Percentiles rank a stretch among this genome's conserved stretches.
These are phyloP conservation scores for Danio rerio DNA, from an alignment of 2,113 vertebrate species.

Conservation along the genomic window GRCz12tu NC_133182.1:41350001-41350500, in stretches of 20 bases:
- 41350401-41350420: background rate
- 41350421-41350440: background rate
- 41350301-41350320: background rate
- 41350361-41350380: background rate
- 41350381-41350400: background rate
- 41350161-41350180: slow-evolving; percentile 8
- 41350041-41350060: slow-evolving; percentile 59
- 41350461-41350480: slow-evolving; percentile 2
- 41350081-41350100: slow-evolving; percentile 74
- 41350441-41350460: background rate
- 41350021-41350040: slow-evolving; percentile 63
- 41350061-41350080: slow-evolving; percentile 72
- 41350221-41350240: background rate
- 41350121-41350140: slow-evolving; percentile 58
- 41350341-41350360: background rate
- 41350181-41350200: slow-evolving; percentile 9
- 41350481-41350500: background rate
- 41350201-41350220: slow-evolving; percentile 14
- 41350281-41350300: no score
- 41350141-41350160: slow-evolving; percentile 20
- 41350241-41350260: background rate
- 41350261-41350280: background rate
- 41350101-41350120: slow-evolving; percentile 71
- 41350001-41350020: slow-evolving; percentile 59
- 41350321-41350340: background rate